Evolutionary conservation across 2,888 invertebrate genomes (phyloP).

Genomic region (Escarpia spicata): DNA sequence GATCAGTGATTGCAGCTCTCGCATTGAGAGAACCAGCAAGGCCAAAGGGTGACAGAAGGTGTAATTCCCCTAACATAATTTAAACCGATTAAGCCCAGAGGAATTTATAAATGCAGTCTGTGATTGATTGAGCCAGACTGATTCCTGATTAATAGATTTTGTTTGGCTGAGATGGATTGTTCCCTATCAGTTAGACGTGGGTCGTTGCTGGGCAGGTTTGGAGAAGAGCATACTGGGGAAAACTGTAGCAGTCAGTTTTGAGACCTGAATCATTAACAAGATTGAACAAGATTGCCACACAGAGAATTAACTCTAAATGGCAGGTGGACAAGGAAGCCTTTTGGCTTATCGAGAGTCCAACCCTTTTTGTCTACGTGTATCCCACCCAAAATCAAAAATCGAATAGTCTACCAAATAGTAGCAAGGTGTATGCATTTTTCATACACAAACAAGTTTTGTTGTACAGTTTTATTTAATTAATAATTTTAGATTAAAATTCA

Average conservation of each 20-base stretch:
- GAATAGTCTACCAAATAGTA: background rate
- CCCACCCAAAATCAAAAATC: no score
- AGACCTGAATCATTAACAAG: background rate
- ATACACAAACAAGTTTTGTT: background rate
- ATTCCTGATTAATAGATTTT: slow-evolving; percentile 10
- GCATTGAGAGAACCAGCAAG: background rate
- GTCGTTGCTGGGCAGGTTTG: background rate
- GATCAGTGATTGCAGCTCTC: background rate
- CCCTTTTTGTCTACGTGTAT: no score
- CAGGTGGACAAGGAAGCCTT: no score
- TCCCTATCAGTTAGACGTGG: background rate
- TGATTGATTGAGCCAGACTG: background rate
- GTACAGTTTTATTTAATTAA: background rate
- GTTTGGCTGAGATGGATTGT: background rate
- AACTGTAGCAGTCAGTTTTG: background rate
- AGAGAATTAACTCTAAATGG: no score
- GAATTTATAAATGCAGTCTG: background rate
- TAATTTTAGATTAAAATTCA: no score
- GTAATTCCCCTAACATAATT: background rate
- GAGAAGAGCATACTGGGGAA: background rate
- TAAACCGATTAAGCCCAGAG: background rate
- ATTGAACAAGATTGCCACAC: no score
- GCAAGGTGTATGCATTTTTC: background rate
- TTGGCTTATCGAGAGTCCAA: no score
- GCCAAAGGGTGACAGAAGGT: background rate